Percentiles rank a stretch among this genome's conserved stretches.
phyloP scores from a whole-genome alignment of 92 coral and sea anemone genomes.

The Palythoa grandiflora region DNA sequence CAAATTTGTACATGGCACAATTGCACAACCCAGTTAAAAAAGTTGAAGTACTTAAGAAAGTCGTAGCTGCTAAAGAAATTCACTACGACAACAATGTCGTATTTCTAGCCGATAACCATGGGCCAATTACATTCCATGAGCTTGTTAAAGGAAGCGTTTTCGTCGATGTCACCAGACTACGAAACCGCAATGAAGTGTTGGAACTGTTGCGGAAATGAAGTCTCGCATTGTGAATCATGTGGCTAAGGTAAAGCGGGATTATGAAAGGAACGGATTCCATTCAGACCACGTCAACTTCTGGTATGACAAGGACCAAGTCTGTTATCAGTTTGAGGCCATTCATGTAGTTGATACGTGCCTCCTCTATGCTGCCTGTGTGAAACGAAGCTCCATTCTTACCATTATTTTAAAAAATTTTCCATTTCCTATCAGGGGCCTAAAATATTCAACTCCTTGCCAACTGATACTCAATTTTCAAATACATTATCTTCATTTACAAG shows the following conservation, averaged over 20 bases:
- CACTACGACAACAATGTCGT: slow-evolving; percentile 24
- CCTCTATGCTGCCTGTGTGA: not conserved
- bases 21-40: slow-evolving; percentile 28
- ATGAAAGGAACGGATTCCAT: slow-evolving; percentile 48
- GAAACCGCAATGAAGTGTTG: slow-evolving; percentile 23
- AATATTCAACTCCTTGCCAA: too few relatives aligned
- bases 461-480: too few relatives aligned
- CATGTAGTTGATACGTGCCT: slow-evolving; percentile 25
- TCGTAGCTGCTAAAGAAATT: not conserved
- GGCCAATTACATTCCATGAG: slow-evolving; percentile 15
- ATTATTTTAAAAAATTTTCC: too few relatives aligned
- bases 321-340: slow-evolving; percentile 54
- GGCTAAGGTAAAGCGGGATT: slow-evolving; percentile 33
- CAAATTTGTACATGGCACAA: slow-evolving; percentile 9
- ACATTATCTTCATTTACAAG: too few relatives aligned
- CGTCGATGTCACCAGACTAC: slow-evolving; percentile 17
- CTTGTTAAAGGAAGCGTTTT: slow-evolving; percentile 34
- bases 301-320: slow-evolving; percentile 42
- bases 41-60: not conserved
- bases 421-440: too few relatives aligned
- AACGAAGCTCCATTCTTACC: too few relatives aligned
- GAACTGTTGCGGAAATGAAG: slow-evolving; percentile 62
- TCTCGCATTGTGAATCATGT: slow-evolving; percentile 45
- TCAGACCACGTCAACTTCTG: slow-evolving; percentile 53
- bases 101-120: slow-evolving; percentile 21